Evolutionary conservation across 1,140 invertebrate genomes (phyloP), one percentile per base, ranked within the genome.

Genomic region (Meloidogyne hapla): DNA sequence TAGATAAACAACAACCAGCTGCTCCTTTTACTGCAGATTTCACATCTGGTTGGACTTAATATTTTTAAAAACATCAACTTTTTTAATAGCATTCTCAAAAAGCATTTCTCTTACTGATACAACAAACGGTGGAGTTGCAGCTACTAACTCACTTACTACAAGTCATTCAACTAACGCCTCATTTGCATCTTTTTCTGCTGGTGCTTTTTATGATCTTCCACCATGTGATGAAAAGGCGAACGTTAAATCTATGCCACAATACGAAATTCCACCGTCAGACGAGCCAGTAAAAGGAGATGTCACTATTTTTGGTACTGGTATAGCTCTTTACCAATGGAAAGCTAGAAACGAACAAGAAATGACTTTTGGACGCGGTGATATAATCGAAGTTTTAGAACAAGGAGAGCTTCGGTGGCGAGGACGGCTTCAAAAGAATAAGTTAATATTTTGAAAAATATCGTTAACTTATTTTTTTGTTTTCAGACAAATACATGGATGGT

Each of bases 391-490:
- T 42, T 89, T 89, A 69, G 91, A 92, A 83, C 90, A 92, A 80
- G 91, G 91, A 85, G 91, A 91, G 68, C 90, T 91, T 83, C 92
- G 92, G 91, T 92, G 91, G 90, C 91, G 90, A 77, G 92, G 92
- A 28, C 89, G 91, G 82, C 89, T 68, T 1, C 80, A 81, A 79
- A 88, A 85, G 70, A 86, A 80, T 48, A 73, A 18, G 71, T 70
- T 25, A n/a, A 18, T 15, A 25, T 15, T 69, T 69, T 66, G 0
- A 21, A 4, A 33, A 56, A 33, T 45, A 48, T 61, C 12, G 10
- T 42, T 42, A 23, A 23, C 0, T 38, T 10, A 26, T 33, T 12
- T 25, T 18, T 23, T 5, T 38, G 38, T 23, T 40, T 73, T 28
- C n/a, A 73, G 71, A 73, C 21, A 73, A 64, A 67, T 40, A 67